phyloP scores from a whole-genome alignment of 2,888 invertebrate species.

The Hemaris fuciformis region DNA sequence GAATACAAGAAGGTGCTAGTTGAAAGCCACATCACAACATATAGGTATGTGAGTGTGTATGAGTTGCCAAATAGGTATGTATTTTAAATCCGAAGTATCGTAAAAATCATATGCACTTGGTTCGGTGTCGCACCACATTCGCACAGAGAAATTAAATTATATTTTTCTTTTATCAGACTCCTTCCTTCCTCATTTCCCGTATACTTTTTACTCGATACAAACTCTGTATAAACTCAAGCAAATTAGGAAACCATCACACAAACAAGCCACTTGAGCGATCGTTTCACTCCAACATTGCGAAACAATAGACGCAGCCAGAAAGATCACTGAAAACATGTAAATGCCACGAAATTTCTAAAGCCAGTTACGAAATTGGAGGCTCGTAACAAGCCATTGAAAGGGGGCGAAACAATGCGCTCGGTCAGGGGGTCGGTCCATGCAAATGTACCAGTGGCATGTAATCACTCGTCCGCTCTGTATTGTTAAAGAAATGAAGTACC shows the following conservation, averaged over 20 bases:
- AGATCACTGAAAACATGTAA: slow-evolving; percentile 37
- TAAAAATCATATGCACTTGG: too few relatives aligned
- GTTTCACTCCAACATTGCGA: not conserved
- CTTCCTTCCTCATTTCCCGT: not conserved
- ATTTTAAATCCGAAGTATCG: too few relatives aligned
- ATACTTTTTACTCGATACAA: too few relatives aligned
- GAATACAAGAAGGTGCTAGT: too few relatives aligned
- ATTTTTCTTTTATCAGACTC: too few relatives aligned
- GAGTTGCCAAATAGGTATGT: too few relatives aligned
- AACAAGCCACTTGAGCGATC: not conserved
- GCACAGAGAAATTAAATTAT: too few relatives aligned
- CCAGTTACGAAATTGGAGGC: slow-evolving; percentile 70
- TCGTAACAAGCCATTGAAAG: slow-evolving; percentile 70
- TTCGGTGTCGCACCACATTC: too few relatives aligned
- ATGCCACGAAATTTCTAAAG: slow-evolving; percentile 53
- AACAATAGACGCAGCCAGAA: slow-evolving; percentile 20
- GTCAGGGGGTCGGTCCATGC: slow-evolving; percentile 69
- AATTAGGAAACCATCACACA: not conserved
- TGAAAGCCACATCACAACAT: too few relatives aligned
- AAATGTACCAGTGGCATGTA: slow-evolving; percentile 63
- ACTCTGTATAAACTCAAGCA: too few relatives aligned
- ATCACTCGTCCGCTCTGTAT: slow-evolving; percentile 41
- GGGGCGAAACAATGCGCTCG: slow-evolving; percentile 64
- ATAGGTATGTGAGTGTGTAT: too few relatives aligned
- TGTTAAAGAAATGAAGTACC: not conserved